Base-by-base conservation (phyloP, 2,797 vertebrate species). In the Acanthurus tractus region DNA sequence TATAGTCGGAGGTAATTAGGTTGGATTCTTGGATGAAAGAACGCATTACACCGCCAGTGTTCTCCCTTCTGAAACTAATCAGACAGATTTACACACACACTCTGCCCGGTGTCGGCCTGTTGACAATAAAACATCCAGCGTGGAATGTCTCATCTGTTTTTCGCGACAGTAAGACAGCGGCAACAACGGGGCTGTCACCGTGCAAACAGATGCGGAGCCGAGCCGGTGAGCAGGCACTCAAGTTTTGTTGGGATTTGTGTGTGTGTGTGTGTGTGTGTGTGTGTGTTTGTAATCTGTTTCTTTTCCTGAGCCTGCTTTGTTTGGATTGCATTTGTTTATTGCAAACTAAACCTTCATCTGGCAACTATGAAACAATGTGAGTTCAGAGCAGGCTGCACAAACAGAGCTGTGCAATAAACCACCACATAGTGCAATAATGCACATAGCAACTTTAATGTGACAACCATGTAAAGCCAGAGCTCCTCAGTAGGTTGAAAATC, bases 71-170 rank as follows among this genome's bases (percentile, higher is more conserved):
- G 66, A 78, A 78, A 53, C 61, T 68, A 78, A 85, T 85, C 62
- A 76, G 78, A 72, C 64, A 81, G 75, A 87, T 84, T 79, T 71
- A 83, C 52, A 82, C 59, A 18, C 70, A 45, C 1, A 8, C 70
- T 62, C 62, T 1, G 55, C 59, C 75, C 46, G 17, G 17, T 70
- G 81, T 78, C 63, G 18, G 49, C 44, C n/a, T 7, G 2, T 1
- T 23, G 61, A 76, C 62, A 58, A 71, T 76, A 66, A 87, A 81
- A 44, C 72, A 81, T 74, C 63, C 74, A 36, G 63, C 20, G 7
- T 15, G 53, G 55, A 76, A 55, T 48, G 20, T 61, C 58, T 85
- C 71, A 38, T 70, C 70, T 57, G 63, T 67, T 46, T 67, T 46
- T 57, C 69, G 7, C 49, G 17, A 1, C 62, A 18, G 14, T 20